Evolutionary conservation across 1,140 invertebrate genomes (phyloP), one percentile per base, ranked within the genome.

Genomic region (Leucophenga varia): DNA sequence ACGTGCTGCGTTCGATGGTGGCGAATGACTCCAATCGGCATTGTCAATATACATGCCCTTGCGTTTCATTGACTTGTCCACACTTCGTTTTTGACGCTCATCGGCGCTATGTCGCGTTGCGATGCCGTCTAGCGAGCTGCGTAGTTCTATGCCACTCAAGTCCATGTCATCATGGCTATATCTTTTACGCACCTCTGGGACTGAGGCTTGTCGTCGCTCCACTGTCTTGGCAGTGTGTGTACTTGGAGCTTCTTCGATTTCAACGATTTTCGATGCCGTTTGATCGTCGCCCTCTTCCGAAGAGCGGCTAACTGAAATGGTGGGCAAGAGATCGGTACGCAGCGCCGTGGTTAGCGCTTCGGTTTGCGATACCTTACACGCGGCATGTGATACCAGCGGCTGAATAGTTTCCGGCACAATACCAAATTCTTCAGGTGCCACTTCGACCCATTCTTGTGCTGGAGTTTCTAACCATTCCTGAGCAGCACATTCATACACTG

Each of bases 1-100:
- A 3, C 57, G 58, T 18, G 44, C 36, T 0, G 54, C 36, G 6
- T 30, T 38, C 20, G 47, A 54, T 10, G 53, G 31, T 73, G 84
- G 84, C 7, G 54, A 54, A 52, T 86, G 86, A n/a, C n/a, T n/a
- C 69, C 69, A 72, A 13, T 72, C 67, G 9, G 63, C 61, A 28
- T 67, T 72, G 17, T 72, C 69, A 50, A 89, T 86, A 60, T 89
- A 88, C 52, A 89, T 86, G 10, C 86, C 87, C 78, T 88, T 88
- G 36, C 87, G 76, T 46, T 86, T 77, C 53, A 79, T 80, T 2
- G 79, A 82, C 64, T 84, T 84, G 54, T 85, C 81, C 17, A 80
- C 18, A 8, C 67, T 53, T 4, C 63, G 49, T 8, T 57, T 55
- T 1, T 71, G 65, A 1, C 67, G 58, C 42, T 74, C 70, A 16